Conservation (phyloP, 1,140 invertebrate species). For the Lutraria rhynchaena region DNA sequence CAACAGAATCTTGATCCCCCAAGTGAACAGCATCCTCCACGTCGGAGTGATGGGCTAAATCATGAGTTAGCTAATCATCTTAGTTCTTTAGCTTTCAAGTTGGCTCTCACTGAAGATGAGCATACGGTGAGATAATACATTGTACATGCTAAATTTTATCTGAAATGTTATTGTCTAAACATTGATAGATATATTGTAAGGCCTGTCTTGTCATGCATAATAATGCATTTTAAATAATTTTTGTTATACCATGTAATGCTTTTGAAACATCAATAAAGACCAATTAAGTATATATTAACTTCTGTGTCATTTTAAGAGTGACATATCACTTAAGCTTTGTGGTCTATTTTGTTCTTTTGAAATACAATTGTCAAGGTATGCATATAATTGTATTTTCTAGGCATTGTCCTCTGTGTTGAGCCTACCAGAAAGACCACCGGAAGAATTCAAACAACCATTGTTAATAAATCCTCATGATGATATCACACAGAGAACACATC, state of each 20-base stretch:
- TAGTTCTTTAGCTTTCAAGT: slow-evolving; percentile 76
- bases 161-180: too few species aligned
- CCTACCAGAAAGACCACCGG: slow-evolving; percentile 66
- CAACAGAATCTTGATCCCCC: slow-evolving; percentile 75
- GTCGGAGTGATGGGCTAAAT: slow-evolving; percentile 75
- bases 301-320: too few species aligned
- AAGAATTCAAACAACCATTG: slow-evolving; percentile 69
- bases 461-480: slow-evolving; percentile 79
- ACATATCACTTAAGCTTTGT: too few species aligned
- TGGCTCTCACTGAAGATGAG: slow-evolving; percentile 78
- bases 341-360: too few species aligned
- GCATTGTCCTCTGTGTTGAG: slow-evolving; percentile 72
- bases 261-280: too few species aligned
- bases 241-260: too few species aligned
- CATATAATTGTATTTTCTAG: slow-evolving; percentile 64
- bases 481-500: slow-evolving; percentile 74
- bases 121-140: slow-evolving; percentile 76
- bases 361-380: too few species aligned
- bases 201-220: too few species aligned
- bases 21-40: slow-evolving; percentile 73
- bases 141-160: too few species aligned
- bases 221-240: too few species aligned
- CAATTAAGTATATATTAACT: too few species aligned
- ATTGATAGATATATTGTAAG: too few species aligned
- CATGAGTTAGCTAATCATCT: slow-evolving; percentile 75